Evolutionary conservation across 2,797 vertebrate genomes (phyloP).

Genomic region (Gymnopithys bicolor): DNA sequence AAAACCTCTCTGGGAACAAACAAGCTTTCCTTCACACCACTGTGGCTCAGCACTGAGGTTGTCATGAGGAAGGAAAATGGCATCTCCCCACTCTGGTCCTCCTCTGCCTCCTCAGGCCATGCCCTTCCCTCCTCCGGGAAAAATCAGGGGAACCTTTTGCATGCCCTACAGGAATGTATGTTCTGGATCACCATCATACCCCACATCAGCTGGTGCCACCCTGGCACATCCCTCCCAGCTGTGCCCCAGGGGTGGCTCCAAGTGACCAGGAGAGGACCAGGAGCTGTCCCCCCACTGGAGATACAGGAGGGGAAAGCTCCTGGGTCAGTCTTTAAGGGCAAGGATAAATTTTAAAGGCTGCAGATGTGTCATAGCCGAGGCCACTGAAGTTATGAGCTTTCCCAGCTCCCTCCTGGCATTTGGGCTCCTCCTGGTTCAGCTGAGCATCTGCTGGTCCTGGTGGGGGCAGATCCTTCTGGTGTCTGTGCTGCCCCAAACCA

Average conservation of each 20-base stretch:
- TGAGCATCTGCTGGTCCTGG: background rate
- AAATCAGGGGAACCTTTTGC: accelerated
- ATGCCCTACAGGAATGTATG: too few relatives aligned
- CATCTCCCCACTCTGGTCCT: background rate
- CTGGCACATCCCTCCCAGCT: background rate
- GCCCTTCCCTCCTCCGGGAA: background rate
- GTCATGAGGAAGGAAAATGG: too few relatives aligned
- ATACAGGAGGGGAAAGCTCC: accelerated
- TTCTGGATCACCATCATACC: background rate
- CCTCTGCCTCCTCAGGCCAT: background rate
- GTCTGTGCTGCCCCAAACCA: background rate
- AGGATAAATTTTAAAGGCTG: background rate
- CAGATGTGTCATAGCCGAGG: background rate
- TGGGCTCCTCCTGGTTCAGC: background rate
- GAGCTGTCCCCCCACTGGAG: accelerated
- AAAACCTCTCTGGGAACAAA: background rate
- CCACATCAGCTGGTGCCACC: background rate
- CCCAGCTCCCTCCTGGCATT: background rate
- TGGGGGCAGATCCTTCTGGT: background rate
- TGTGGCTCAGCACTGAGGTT: background rate
- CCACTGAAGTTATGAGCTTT: background rate
- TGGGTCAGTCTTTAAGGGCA: accelerated
- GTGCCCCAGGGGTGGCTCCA: background rate
- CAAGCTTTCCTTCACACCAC: background rate
- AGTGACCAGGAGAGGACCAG: background rate